Base-by-base conservation (phyloP, 2,888 invertebrate species). In the Drosophila fulvimacula region DNA sequence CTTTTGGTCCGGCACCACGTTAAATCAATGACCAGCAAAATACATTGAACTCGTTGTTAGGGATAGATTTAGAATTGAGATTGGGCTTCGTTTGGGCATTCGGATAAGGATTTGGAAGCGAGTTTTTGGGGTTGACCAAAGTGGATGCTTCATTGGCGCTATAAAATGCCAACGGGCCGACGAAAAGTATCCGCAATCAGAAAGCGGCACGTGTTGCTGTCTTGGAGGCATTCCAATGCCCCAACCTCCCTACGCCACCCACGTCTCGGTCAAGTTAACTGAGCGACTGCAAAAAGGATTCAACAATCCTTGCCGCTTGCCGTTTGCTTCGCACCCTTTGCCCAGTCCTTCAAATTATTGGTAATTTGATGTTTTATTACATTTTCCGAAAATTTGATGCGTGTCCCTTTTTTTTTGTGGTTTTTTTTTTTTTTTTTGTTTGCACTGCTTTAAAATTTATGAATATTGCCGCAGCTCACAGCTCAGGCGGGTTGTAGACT, bases 281-380 rank as follows among this genome's bases (percentile, higher is more conserved):
- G 51, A 42, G n/a, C 32, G n/a, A 53, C 10, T 5, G 39, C 39
- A 52, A 81, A 80, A 86, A 68, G 79, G 85, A 69, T 75, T 81
- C 61, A 69, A 46, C 51, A 60, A 17, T 17, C 38, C 58, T 10
- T 3, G 11, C 24, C 46, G 1, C 41, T 11, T 41, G 17, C 58
- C 24, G 17, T n/a, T n/a, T n/a, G n/a, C 42, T n/a, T 38, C 5
- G 15, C 38, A n/a, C n/a, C n/a, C 11, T 21, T 56, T 42, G 53
- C 41, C 46, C 51, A 65, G 36, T 53, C 53, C 32, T 49, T 57
- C 44, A 77, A 84, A 82, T 84, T 69, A 87, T 84, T 72, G 71
- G 77, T 84, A 87, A 83, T 79, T 83, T 79, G 76, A 79, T 86
- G 72, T 73, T 81, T 83, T 86, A 86, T 87, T 87, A 79, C 66